These are phyloP conservation scores for Siphamia tubifer DNA, from an alignment of 2,113 vertebrate species.

Conservation along the genomic window DNA sequence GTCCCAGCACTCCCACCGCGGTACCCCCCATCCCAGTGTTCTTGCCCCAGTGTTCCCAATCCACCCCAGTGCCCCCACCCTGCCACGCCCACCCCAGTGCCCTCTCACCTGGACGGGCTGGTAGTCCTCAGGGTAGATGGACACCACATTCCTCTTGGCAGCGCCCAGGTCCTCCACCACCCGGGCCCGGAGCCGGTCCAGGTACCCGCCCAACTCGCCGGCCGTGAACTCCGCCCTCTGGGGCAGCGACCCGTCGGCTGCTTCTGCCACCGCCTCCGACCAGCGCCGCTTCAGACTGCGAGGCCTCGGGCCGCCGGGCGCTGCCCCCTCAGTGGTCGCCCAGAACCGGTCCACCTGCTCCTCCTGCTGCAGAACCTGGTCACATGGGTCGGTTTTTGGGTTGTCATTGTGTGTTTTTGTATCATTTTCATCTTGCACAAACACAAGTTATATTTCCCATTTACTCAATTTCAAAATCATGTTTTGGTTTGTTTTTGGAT, in stretches of 20 bases:
- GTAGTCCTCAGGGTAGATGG: slow-evolving; percentile 84
- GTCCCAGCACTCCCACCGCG: too few species aligned
- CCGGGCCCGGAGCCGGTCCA: slow-evolving; percentile 78
- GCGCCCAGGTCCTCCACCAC: slow-evolving; percentile 84
- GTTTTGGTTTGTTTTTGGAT: too few species aligned
- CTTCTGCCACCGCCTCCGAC: slow-evolving; percentile 80
- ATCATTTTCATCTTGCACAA: too few species aligned
- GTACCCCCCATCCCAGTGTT: too few species aligned
- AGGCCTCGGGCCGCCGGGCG: slow-evolving; percentile 61
- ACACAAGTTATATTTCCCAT: too few species aligned
- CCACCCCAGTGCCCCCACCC: too few species aligned
- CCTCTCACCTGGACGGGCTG: slow-evolving; percentile 74
- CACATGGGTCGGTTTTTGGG: too few species aligned
- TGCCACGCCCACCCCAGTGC: neutral
- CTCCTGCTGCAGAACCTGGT: slow-evolving; percentile 88
- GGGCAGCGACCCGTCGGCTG: slow-evolving; percentile 77
- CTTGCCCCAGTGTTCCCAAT: too few species aligned
- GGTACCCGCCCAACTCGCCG: slow-evolving; percentile 63
- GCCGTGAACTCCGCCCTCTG: slow-evolving; percentile 61
- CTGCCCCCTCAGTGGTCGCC: neutral
- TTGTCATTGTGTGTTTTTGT: too few species aligned
- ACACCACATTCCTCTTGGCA: slow-evolving; percentile 82
- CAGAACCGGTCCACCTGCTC: slow-evolving; percentile 78
- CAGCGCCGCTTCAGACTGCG: slow-evolving; percentile 80
- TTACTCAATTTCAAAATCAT: too few species aligned